Evolutionary conservation across 2,797 vertebrate genomes (phyloP).

Genomic region (Trichosurus vulpecula): DNA sequence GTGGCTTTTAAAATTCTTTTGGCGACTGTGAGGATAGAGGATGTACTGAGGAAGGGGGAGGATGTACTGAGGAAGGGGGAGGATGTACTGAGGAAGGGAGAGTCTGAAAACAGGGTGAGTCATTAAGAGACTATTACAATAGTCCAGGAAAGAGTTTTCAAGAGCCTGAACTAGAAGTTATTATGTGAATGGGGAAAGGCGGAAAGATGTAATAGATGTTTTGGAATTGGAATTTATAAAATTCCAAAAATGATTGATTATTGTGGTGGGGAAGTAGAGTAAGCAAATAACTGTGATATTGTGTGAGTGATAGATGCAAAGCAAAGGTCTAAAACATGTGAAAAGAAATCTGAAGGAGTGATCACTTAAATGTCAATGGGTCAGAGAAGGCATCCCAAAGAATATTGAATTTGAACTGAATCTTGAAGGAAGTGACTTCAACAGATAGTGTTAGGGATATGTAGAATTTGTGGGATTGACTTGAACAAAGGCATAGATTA

Average conservation of each 20-base stretch:
- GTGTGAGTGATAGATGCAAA: background rate
- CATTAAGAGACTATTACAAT: background rate
- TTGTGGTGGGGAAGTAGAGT: background rate
- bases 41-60: too few species aligned
- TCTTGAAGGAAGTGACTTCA: background rate
- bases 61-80: too few species aligned
- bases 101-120: background rate
- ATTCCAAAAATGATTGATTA: background rate
- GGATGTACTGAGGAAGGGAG: background rate
- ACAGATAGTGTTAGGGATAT: background rate
- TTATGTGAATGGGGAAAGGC: background rate
- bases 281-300: background rate
- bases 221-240: background rate
- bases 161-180: background rate
- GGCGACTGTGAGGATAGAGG: background rate
- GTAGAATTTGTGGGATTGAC: background rate
- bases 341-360: background rate
- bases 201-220: background rate
- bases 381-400: background rate
- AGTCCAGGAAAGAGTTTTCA: background rate
- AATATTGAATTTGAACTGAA: background rate
- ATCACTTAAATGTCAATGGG: background rate
- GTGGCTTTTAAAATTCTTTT: background rate
- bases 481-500: background rate
- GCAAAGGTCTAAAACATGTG: background rate